Base-by-base conservation (phyloP, 2,888 invertebrate species). In the Tetranychus truncatus region DNA sequence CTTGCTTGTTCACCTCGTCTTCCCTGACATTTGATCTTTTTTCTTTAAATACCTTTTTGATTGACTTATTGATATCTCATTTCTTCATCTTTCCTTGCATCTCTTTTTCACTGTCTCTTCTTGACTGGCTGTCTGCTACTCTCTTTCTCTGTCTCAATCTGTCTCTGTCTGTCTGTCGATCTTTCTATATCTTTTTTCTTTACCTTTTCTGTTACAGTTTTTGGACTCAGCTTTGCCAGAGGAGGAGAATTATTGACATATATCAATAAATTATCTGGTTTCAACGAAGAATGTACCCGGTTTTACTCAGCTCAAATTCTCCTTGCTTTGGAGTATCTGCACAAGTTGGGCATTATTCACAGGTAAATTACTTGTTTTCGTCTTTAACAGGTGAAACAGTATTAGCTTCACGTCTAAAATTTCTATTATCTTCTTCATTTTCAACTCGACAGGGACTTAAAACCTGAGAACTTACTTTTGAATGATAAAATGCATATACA, bases 401-500 rank as follows among this genome's bases (percentile, higher is more conserved):
- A 21, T 21, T 21, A n/a, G 15, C 71, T 72, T 45, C 20, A 45
- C 20, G 75, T 73, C 15, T n/a, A 15, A 69, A 75, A 72, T 46
- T 76, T 65, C 7, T 55, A 9, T 55, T 6, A 6, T 21, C 6
- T 21, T 73, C 73, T 24, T 15, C 45, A 34, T 45, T 72, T 72
- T 20, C 66, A 73, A 55, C 76, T n/a, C 65, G 24, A 21, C 76
- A 84, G 86, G 77, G 97, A 99, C 84, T 86, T 99, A 80, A 99
- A 99, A 83, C 99, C 99, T 7, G 95, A 99, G 84, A 99, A 99
- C 85, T 93, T 99, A 80, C 86, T 99, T 73, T 85, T 99, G 79
- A 92, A 91, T 84, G 92, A 93, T 82, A 89, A 91, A 80, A 95
- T 96, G 91, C 97, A 99, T 84, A 89, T 96, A 79, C 87, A 92